Evolutionary conservation across 2,888 invertebrate genomes (phyloP), one percentile per base, ranked within the genome.

Genomic region (Eupithecia dodoneata): DNA sequence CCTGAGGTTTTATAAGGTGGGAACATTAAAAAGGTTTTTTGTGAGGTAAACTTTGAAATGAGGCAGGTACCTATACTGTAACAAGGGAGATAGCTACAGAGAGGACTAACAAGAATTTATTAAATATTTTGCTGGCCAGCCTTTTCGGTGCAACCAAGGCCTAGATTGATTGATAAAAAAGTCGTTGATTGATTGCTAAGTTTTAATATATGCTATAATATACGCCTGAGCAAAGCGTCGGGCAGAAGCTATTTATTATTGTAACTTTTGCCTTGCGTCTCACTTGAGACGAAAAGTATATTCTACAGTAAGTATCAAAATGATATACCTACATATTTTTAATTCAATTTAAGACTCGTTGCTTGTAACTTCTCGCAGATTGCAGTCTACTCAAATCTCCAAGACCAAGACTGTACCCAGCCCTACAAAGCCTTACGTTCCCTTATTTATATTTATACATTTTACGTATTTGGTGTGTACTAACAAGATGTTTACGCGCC

Each of bases 381-480:
- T 18, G 30, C 10, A 63, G 59, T 59, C 59, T 63, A 2, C 30
- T 30, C 63, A 30, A 63, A 63, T 4, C 10, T 63, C 44, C 59
- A 69, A 76, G 59, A 73, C 67, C 47, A 49, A 52, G 52, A 71
- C 66, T 42, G 41, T 65, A 9, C 76, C 76, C 83, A 83, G 79
- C 81, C 66, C 80, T 87, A 81, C 42, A n/a, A 15, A 69, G 73
- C 80, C 80, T 79, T 72, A 72, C 70, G 81, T 88, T 90, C 87
- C 86, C 89, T 90, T 90, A 92, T 92, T 91, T 92, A 91, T 93
- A 93, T 93, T 93, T 93, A 93, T 92, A 93, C 91, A 90, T 87
- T 81, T 88, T 87, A 87, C 92, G 89, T 93, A 93, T 93, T 93
- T 93, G 92, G 94, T 87, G 86, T 86, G 88, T 86, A 88, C 93